Evolutionary conservation across 1,140 invertebrate genomes (phyloP), one percentile per base, ranked within the genome.

Genomic region (Pachyrhynchus sulphureomaculatus): DNA sequence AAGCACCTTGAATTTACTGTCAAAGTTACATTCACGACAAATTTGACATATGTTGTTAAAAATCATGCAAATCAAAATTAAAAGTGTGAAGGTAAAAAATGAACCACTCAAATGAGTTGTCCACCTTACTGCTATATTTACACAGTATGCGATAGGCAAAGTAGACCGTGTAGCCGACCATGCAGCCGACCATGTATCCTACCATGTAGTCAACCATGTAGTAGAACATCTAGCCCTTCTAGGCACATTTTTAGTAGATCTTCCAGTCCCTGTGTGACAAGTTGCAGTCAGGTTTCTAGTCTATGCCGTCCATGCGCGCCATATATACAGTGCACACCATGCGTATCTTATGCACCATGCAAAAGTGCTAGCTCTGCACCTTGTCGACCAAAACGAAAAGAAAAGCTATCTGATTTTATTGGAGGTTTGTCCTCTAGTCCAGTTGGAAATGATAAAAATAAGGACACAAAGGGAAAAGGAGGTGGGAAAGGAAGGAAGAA

Each of bases 341-440:
- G n/a, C 32, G 12, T 21, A 8, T 15, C 34, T 17, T 59, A 41
- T 21, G 1, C 26, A 10, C 52, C 52, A 2, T 61, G 58, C 29
- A 0, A 17, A 26, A 23, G 24, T 15, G n/a, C n/a, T n/a, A n/a
- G n/a, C n/a, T n/a, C n/a, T n/a, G n/a, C n/a, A n/a, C 29, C 36
- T 10, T 18, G 10, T 4, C 5, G 17, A 12, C 56, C 45, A 18
- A n/a, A n/a, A 32, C 32, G 18, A 41, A n/a, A 39, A 8, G 54
- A 63, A 23, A 59, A 51, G 39, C 15, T 59, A 6, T 59, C 61
- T 13, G 54, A 55, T 45, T 63, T 57, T 57, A 3, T 23, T 4
- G 21, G 18, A n/a, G n/a, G n/a, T n/a, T n/a, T n/a, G n/a, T n/a
- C n/a, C n/a, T n/a, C n/a, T n/a, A n/a, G n/a, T n/a, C n/a, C n/a